phyloP scores from a whole-genome alignment of 2,888 invertebrate species.

The Volucella inflata region DNA sequence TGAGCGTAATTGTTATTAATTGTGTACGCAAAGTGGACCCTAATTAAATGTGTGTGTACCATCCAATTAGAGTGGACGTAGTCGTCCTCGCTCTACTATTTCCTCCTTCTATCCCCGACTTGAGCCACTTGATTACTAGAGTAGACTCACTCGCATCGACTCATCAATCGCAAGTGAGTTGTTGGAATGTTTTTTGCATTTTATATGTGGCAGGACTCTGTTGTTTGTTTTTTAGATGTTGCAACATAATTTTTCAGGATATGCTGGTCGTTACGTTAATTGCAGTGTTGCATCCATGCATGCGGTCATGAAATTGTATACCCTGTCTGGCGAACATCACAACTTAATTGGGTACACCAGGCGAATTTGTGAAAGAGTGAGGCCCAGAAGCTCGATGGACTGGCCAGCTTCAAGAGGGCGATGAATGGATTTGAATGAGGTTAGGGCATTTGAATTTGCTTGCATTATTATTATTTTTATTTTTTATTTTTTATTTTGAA shows the following conservation, averaged over 20 bases:
- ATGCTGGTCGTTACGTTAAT: slow-evolving; percentile 63
- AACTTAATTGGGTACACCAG: slow-evolving; percentile 63
- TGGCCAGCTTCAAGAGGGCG: slow-evolving; percentile 24
- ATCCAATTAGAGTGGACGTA: slow-evolving; percentile 64
- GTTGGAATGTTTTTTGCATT: not conserved
- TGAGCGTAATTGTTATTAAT: slow-evolving; percentile 75
- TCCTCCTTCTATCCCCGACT: not conserved
- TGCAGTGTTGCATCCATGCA: slow-evolving; percentile 56
- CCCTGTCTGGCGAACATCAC: slow-evolving; percentile 39
- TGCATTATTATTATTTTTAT: not conserved
- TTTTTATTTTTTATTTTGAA: too few species aligned
- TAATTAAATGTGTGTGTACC: slow-evolving; percentile 68
- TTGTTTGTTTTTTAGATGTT: slow-evolving; percentile 38
- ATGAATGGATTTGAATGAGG: slow-evolving; percentile 51
- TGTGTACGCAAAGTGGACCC: slow-evolving; percentile 69
- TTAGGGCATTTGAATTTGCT: slow-evolving; percentile 21
- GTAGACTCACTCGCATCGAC: not conserved
- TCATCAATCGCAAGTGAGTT: slow-evolving; percentile 44
- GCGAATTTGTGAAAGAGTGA: too few species aligned
- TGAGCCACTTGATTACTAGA: slow-evolving; percentile 48
- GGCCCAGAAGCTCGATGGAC: too few species aligned
- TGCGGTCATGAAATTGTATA: slow-evolving; percentile 55
- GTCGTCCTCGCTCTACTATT: not conserved
- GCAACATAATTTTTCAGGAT: slow-evolving; percentile 64
- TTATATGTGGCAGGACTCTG: slow-evolving; percentile 33